Evolutionary conservation across 2,797 vertebrate species (phyloP).

Genomic region (Rhodeus uyekii): DNA sequence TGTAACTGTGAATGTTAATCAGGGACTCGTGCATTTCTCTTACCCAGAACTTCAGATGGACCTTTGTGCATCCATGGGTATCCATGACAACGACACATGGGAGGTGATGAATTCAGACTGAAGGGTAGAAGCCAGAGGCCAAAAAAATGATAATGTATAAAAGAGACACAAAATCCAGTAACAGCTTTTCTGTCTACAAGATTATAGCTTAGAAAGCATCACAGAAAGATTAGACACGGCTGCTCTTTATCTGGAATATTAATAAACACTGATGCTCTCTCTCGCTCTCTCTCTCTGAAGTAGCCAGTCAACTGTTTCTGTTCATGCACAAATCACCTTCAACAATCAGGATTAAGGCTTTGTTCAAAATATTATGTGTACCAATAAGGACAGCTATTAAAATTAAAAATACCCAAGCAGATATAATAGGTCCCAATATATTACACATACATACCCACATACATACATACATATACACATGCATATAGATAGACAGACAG

Average conservation of each 20-base stretch:
- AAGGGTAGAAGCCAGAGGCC: constrained; percentile 2
- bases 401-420: neutral
- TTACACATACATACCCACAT: too few relatives aligned
- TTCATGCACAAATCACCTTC: neutral
- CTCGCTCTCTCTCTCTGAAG: neutral
- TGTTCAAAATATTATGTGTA: neutral
- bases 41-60: constrained; percentile 32
- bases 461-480: too few relatives aligned
- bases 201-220: constrained; percentile 9
- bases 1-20: constrained; percentile 49
- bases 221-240: constrained; percentile 3
- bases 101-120: constrained; percentile 12
- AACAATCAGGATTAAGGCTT: neutral
- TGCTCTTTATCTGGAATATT: constrained; percentile 1
- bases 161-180: neutral
- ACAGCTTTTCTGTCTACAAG: neutral
- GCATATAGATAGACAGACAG: too few relatives aligned
- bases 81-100: constrained; percentile 8
- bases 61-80: neutral
- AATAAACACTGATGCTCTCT: neutral
- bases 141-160: neutral
- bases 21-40: constrained; percentile 36
- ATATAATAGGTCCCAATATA: neutral
- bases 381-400: neutral
- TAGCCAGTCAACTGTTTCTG: neutral